These are phyloP conservation scores for Ctenodactylus gundi DNA, from an alignment of 2,113 vertebrate genomes.

Conservation along the genomic window DNA sequence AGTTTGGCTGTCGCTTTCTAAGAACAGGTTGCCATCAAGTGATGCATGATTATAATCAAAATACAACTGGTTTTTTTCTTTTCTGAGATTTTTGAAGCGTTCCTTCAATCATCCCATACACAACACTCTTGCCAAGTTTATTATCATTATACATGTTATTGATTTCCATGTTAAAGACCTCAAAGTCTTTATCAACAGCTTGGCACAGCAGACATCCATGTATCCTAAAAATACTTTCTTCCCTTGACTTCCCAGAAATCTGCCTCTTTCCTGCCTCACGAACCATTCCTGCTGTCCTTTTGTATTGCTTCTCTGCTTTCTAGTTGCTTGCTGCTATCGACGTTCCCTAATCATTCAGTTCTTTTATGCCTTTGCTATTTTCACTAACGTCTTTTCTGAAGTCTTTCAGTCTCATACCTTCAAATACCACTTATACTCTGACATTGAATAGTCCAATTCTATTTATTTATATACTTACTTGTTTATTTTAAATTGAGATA, in stretches of 20 bases:
- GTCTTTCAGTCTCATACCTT: neutral
- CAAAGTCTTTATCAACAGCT: neutral
- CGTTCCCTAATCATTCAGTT: neutral
- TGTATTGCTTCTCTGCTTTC: neutral
- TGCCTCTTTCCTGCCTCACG: neutral
- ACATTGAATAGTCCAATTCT: too few relatives aligned
- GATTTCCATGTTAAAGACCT: neutral
- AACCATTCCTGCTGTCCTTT: neutral
- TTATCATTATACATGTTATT: neutral
- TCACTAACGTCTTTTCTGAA: neutral
- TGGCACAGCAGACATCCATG: neutral
- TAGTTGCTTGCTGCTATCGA: neutral
- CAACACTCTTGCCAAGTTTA: neutral
- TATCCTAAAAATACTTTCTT: neutral
- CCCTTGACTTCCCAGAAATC: neutral
- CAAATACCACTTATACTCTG: neutral
- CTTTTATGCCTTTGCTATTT: neutral
- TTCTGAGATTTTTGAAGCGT: neutral
- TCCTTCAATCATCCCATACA: neutral
- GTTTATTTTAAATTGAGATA: too few relatives aligned
- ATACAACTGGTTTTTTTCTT: neutral
- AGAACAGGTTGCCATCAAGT: neutral
- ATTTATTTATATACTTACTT: too few relatives aligned
- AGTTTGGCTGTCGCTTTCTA: neutral
- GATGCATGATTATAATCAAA: neutral